Percentiles rank a stretch among this genome's conserved stretches.
Conservation (phyloP, 92 coral and sea anemone genomes). For the Epizoanthus rinbou region DNA sequence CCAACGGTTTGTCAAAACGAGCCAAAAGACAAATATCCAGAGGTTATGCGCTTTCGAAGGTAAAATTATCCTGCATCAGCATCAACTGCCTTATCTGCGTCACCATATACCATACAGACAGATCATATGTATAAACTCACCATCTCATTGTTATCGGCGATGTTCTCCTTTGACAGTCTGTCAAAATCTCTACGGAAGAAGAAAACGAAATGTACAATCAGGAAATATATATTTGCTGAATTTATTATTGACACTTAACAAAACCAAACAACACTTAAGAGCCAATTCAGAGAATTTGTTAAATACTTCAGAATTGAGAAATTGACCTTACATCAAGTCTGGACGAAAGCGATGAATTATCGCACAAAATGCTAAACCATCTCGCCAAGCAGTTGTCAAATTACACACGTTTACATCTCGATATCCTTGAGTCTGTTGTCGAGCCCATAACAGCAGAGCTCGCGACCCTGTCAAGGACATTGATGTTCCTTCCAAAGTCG, state of each 20-base stretch:
- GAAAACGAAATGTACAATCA: slow-evolving; percentile 18
- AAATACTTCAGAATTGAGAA: slow-evolving; percentile 31
- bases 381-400: slow-evolving; percentile 89
- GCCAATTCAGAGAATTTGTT: slow-evolving; percentile 19
- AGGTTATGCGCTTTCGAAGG: background rate
- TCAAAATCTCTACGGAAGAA: slow-evolving; percentile 78
- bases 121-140: slow-evolving; percentile 49
- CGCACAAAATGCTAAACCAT: slow-evolving; percentile 90
- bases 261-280: slow-evolving; percentile 39
- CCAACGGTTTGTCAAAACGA: too few species aligned
- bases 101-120: background rate
- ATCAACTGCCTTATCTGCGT: background rate
- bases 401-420: slow-evolving; percentile 73
- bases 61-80: background rate
- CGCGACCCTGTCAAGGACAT: slow-evolving; percentile 65
- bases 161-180: slow-evolving; percentile 82
- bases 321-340: slow-evolving; percentile 72
- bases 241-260: slow-evolving; percentile 36
- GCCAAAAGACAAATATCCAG: background rate
- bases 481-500: background rate
- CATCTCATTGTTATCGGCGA: slow-evolving; percentile 79
- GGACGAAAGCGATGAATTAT: slow-evolving; percentile 86
- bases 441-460: slow-evolving; percentile 83
- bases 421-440: slow-evolving; percentile 86
- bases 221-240: slow-evolving; percentile 27